Base-by-base conservation (phyloP, 2,888 invertebrate species). In the Choristoneura rosaceana region DNA sequence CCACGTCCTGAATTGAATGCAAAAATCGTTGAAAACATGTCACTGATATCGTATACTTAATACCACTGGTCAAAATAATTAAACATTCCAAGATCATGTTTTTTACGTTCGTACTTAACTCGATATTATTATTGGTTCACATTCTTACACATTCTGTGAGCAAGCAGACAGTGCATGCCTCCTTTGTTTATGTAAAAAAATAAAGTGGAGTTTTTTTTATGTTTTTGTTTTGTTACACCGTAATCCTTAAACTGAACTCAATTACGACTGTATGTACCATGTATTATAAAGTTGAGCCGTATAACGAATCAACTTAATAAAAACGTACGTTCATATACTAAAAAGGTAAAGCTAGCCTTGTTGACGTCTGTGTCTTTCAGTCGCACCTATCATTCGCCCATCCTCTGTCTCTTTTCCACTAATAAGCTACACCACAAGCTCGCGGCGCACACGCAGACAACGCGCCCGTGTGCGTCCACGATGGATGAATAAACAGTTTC, bases 401-500 rank as follows among this genome's bases (percentile, higher is more conserved):
- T 82, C 80, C 76, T 84, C 89, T 75, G 84, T 93, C 91, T 82
- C 86, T 88, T 80, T 93, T 90, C 76, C 87, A 89, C 92, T 91
- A 91, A 93, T 92, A 91, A 91, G 90, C 87, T 81, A 81, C 84
- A 84, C 83, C 83, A 88, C 86, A 85, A 76, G 79, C 78, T 71
- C 67, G 74, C 62, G 66, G 66, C 73, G 69, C 78, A 82, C 86
- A 79, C 82, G 83, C 82, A 82, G 82, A 79, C 74, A 69, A 75
- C 77, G 76, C 71, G 75, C 80, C 66, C 79, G 74, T 78, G 75
- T 82, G 81, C 85, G 83, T 78, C 76, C 78, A 76, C 81, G 83
- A 83, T 89, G 89, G 91, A 90, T 91, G 90, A 92, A 92, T 91
- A 91, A 92, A 93, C 90, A 91, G 91, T 92, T 92, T 93, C 92